phyloP scores from a whole-genome alignment of 2,113 vertebrate species.

The Aegithalos caudatus region DNA sequence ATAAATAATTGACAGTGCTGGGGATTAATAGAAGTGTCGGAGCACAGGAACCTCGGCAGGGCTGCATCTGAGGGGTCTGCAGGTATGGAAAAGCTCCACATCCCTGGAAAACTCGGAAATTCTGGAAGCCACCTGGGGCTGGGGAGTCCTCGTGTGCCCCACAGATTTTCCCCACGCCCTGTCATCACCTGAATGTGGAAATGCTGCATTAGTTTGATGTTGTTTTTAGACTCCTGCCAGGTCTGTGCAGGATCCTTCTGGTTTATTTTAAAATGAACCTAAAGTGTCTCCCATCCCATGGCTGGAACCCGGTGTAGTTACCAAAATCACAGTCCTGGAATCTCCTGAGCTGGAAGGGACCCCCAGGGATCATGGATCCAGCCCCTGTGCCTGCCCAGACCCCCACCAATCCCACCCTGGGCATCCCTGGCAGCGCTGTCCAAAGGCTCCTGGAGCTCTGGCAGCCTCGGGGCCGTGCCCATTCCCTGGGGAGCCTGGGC shows the following conservation, averaged over 20 bases:
- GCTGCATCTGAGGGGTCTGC: neutral
- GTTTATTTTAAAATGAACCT: neutral
- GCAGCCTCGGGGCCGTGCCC: too few relatives aligned
- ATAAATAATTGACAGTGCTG: neutral
- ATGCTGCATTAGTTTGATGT: neutral
- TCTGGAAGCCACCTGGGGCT: neutral
- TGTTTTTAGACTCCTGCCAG: neutral
- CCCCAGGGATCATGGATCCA: rapidly evolving
- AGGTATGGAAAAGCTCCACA: neutral
- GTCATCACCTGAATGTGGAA: neutral
- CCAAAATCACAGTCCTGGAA: neutral
- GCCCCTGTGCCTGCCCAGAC: rapidly evolving
- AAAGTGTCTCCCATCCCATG: neutral
- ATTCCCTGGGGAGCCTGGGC: too few relatives aligned
- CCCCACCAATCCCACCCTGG: neutral
- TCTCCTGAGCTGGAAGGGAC: rapidly evolving
- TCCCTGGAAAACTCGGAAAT: rapidly evolving
- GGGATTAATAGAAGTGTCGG: neutral
- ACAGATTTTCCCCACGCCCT: rapidly evolving
- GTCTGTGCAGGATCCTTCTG: neutral
- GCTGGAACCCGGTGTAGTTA: neutral
- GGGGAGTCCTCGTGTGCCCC: neutral
- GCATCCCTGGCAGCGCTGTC: too few relatives aligned
- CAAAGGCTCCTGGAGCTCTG: too few relatives aligned
- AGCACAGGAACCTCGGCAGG: neutral